These are phyloP conservation scores for Lophochroa leadbeateri DNA, from an alignment of 2,113 vertebrate genomes.

Conservation along the genomic window DNA sequence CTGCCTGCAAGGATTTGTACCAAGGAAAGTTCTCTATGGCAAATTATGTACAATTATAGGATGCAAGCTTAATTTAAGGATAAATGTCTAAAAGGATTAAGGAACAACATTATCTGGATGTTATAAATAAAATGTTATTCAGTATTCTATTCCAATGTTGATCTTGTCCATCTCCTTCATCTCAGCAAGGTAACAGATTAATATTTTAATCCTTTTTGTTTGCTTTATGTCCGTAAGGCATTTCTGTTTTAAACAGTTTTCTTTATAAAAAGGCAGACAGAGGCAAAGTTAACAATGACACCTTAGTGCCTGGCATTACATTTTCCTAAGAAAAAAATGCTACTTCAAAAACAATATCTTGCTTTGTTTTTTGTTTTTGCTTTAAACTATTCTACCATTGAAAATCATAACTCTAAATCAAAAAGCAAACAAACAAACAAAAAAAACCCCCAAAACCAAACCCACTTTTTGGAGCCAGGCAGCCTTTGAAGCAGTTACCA, in stretches of 20 bases:
- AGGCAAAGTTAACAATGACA: not conserved
- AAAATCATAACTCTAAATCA: not conserved
- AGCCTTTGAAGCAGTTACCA: too few species aligned
- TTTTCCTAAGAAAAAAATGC: not conserved
- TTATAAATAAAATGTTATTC: slow-evolving; percentile 1
- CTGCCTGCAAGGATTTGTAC: not conserved
- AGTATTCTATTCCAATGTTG: not conserved
- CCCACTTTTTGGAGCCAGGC: not conserved
- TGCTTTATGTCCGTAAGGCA: not conserved
- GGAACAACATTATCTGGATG: not conserved
- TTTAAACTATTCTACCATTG: not conserved
- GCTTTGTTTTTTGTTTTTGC: not conserved
- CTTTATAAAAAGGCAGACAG: not conserved
- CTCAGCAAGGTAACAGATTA: slow-evolving; percentile 1
- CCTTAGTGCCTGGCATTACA: not conserved
- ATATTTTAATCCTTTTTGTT: not conserved
- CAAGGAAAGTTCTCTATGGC: not conserved
- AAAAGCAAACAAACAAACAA: not conserved
- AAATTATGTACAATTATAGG: not conserved
- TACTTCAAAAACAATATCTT: not conserved
- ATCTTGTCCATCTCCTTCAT: not conserved
- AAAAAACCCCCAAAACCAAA: too few species aligned
- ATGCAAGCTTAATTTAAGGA: slow-evolving; percentile 8
- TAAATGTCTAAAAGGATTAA: slow-evolving; percentile 45
- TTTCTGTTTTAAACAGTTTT: not conserved